Evolutionary conservation across 2,888 invertebrate species (phyloP), one percentile per base, ranked within the genome.

Genomic region (Sialis fuliginosa): DNA sequence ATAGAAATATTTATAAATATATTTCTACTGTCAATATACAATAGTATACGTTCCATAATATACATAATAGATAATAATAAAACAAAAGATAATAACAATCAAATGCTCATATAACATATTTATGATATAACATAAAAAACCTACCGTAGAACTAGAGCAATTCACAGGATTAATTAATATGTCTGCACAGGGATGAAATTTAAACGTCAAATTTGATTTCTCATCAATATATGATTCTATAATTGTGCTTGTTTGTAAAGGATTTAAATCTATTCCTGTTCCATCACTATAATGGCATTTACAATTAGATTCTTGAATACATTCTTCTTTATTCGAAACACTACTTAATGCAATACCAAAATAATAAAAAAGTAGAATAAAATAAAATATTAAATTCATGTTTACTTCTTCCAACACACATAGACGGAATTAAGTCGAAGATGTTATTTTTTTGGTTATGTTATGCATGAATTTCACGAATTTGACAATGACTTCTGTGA

Each of bases 111-210:
- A 9, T 2, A 9, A 9, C 8, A n/a, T 35, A 3, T 9, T 9
- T n/a, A n/a, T 3, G 2, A 35, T 34, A 9, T 8, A 8, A n/a
- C 35, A 9, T 3, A 3, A 9, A 9, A 7, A 37, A 37, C 43
- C 4, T 43, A 43, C 43, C 10, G 43, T 33, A 9, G 33, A 13
- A 12, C 32, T 33, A 13, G 8, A 6, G n/a, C 43, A 43, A 6
- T 7, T 46, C 9, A 6, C 32, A 5, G n/a, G 7, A 43, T 37
- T 49, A 2, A 13, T 33, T 40, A 12, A 30, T 9, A 47, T 52
- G 51, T 63, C 55, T 39, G 49, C 53, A 49, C 69, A 68, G 5
- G 66, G 65, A 52, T 62, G 59, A 52, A 65, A 67, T 34, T 55
- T 60, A 50, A 60, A 62, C 4, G 54, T 58, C 31, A 54, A 48